Conservation (phyloP, 2,113 vertebrate genomes). For the Rostratula benghalensis region DNA sequence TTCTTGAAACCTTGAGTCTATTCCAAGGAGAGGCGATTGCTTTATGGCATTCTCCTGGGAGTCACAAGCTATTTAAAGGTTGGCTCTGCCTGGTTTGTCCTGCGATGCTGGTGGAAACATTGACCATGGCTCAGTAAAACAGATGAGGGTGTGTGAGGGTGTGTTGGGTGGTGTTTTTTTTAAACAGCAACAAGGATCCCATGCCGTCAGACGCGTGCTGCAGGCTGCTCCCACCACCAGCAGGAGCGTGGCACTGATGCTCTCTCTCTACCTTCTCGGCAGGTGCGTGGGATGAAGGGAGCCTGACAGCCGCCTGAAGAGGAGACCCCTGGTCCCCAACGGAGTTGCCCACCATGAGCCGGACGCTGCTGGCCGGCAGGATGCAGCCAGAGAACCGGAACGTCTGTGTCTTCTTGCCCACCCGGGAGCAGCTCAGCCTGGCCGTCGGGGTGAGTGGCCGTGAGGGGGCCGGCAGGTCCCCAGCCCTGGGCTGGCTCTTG, state of each 20-base stretch:
- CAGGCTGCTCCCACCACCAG: neutral
- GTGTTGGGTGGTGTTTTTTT: neutral
- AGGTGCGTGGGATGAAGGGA: slow-evolving; percentile 45
- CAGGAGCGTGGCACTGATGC: neutral
- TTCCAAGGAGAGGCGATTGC: neutral
- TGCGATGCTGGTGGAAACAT: neutral
- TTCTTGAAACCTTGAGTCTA: neutral
- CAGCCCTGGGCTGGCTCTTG: neutral
- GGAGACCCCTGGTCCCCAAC: neutral
- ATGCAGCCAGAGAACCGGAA: slow-evolving; percentile 75
- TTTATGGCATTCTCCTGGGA: neutral
- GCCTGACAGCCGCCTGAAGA: neutral
- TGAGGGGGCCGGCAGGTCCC: neutral
- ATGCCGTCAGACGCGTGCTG: accelerated
- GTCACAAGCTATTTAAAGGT: neutral
- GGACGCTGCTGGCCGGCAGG: neutral
- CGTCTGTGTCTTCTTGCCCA: slow-evolving; percentile 85
- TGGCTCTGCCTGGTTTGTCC: neutral
- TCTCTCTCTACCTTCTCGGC: neutral
- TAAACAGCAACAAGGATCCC: neutral
- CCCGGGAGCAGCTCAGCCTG: slow-evolving; percentile 83
- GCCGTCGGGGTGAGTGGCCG: slow-evolving; percentile 74
- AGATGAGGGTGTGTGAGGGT: neutral
- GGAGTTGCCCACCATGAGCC: slow-evolving; percentile 53
- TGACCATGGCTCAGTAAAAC: neutral